A percentile compares a stretch with the other conserved stretches of the same genome.
Conservation (phyloP, 2,888 invertebrate species). For the Furcula furcula region DNA sequence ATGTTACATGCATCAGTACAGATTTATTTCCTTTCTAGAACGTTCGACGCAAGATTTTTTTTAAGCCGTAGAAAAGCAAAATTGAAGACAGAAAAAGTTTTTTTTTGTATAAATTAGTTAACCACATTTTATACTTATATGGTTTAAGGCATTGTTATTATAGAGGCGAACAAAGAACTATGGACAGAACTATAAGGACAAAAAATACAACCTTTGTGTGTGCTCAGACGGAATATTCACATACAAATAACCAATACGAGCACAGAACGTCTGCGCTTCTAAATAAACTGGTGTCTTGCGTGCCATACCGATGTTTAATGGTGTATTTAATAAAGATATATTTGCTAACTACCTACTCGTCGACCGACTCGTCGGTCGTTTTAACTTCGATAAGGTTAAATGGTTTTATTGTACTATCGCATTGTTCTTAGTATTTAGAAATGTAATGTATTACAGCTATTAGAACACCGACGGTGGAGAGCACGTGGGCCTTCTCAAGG, state of each 20-base stretch:
- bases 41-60: too few species aligned
- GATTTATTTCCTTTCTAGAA: too few species aligned
- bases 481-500: slow-evolving; percentile 59
- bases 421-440: slow-evolving; percentile 2
- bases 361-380: too few species aligned
- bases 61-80: too few species aligned
- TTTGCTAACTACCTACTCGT: slow-evolving; percentile 17
- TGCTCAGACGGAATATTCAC: slow-evolving; percentile 12
- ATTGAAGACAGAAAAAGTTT: too few species aligned
- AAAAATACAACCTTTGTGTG: slow-evolving; percentile 1
- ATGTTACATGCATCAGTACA: slow-evolving; percentile 15
- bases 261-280: slow-evolving; percentile 14
- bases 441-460: slow-evolving; percentile 3
- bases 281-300: slow-evolving; percentile 20
- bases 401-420: slow-evolving; percentile 10
- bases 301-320: slow-evolving; percentile 18
- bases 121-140: too few species aligned
- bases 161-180: too few species aligned
- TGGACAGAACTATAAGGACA: background rate
- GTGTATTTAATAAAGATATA: slow-evolving; percentile 27
- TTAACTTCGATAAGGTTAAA: slow-evolving; percentile 19
- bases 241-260: slow-evolving; percentile 17
- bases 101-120: too few species aligned
- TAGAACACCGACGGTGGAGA: slow-evolving; percentile 26
- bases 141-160: too few species aligned